These are phyloP conservation scores for Acronicta psi DNA, from an alignment of 2,888 invertebrate genomes.

Conservation along the genomic window DNA sequence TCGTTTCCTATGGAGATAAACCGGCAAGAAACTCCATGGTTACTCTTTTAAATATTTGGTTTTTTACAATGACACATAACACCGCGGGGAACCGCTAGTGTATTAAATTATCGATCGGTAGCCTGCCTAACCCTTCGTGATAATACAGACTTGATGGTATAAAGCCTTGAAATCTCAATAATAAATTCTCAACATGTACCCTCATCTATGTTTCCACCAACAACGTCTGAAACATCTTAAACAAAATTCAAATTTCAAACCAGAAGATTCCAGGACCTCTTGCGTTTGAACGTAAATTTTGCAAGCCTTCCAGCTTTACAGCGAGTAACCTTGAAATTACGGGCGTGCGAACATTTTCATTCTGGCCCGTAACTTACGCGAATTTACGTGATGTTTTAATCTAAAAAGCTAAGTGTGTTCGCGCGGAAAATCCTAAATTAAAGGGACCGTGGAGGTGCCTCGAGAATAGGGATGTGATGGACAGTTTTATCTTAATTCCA, in stretches of 20 bases:
- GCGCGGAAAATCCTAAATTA: conserved; percentile 68
- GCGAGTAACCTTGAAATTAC: conserved; percentile 66
- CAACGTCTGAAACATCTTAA: neutral
- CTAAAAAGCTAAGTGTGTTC: conserved; percentile 69
- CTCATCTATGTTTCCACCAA: neutral
- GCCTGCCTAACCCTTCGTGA: too few relatives aligned
- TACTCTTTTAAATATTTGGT: too few relatives aligned
- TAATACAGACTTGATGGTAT: too few relatives aligned
- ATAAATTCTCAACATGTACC: neutral
- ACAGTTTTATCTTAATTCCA: neutral
- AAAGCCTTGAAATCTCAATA: neutral
- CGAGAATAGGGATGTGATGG: conserved; percentile 23
- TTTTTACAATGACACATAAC: too few relatives aligned
- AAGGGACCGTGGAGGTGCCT: conserved; percentile 48
- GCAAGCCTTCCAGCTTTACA: conserved; percentile 37
- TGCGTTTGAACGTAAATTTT: conserved; percentile 46
- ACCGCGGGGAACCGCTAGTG: too few relatives aligned
- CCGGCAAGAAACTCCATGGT: too few relatives aligned
- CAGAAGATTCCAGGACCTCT: conserved; percentile 35
- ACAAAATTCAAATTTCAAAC: conserved; percentile 29
- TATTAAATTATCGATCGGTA: too few relatives aligned
- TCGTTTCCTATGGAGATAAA: too few relatives aligned
- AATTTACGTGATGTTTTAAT: conserved; percentile 77
- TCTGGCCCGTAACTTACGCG: conserved; percentile 66
- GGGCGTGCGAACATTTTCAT: conserved; percentile 65